Evolutionary conservation across 64 coral and sea anemone genomes (phyloP).

Genomic region (Astreopora myriophthalma): DNA sequence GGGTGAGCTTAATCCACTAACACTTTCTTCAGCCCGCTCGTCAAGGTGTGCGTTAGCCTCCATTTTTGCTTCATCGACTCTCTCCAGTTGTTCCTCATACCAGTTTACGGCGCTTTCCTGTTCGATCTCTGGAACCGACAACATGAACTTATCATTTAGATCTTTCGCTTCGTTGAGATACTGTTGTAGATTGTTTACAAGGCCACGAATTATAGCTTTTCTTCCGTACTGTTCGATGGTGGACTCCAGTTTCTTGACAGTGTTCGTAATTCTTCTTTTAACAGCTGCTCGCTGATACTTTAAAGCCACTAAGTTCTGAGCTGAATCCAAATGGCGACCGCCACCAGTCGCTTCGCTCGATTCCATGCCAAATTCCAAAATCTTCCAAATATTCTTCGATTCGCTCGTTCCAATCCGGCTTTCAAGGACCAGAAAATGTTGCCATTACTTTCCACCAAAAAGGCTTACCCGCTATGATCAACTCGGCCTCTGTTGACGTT

Average conservation of each 20-base stretch:
- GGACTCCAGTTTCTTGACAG: neutral
- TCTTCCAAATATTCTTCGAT: too few relatives aligned
- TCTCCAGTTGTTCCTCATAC: constrained; percentile 4
- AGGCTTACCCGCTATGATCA: too few relatives aligned
- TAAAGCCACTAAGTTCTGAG: neutral
- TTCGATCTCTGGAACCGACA: neutral
- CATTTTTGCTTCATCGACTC: neutral
- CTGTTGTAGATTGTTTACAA: too few relatives aligned
- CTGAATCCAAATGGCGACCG: neutral
- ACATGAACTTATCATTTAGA: neutral
- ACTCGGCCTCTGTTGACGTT: too few relatives aligned
- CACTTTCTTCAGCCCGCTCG: neutral
- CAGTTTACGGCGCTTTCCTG: neutral
- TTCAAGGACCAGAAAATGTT: too few relatives aligned
- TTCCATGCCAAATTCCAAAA: constrained; percentile 16
- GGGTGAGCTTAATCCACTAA: neutral
- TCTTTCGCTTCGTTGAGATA: neutral
- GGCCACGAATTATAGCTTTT: neutral
- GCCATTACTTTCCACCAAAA: too few relatives aligned
- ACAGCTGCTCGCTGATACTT: neutral
- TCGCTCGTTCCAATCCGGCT: too few relatives aligned
- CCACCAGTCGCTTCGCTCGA: neutral
- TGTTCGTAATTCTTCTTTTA: neutral
- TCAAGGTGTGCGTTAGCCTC: neutral
- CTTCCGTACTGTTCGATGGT: neutral